Evolutionary conservation across 1,140 invertebrate genomes (phyloP).

Genomic region (Leptonema lineaticorne): DNA sequence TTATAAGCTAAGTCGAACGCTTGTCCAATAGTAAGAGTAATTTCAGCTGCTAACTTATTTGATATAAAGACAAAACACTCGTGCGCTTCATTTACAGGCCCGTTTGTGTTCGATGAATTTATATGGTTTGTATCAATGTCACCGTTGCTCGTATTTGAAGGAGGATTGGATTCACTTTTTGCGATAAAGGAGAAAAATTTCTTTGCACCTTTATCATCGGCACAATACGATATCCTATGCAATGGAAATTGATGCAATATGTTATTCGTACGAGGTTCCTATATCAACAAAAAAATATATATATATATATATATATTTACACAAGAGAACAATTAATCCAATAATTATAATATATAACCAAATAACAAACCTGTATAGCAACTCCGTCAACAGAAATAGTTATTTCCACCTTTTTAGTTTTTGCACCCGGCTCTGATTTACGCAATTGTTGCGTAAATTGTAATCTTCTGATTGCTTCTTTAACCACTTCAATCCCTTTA

Average conservation of each 20-base stretch:
- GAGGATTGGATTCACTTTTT: slow-evolving; percentile 72
- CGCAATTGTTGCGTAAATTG: slow-evolving; percentile 92
- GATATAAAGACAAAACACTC: slow-evolving; percentile 96
- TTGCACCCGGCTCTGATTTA: slow-evolving; percentile 86
- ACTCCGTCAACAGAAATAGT: slow-evolving; percentile 95
- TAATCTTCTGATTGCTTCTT: slow-evolving; percentile 91
- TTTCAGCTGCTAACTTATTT: slow-evolving; percentile 94
- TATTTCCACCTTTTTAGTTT: slow-evolving; percentile 91
- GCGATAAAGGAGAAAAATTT: slow-evolving; percentile 96
- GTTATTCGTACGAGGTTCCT: slow-evolving; percentile 66
- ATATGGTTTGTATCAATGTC: slow-evolving; percentile 1
- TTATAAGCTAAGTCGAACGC: slow-evolving; percentile 97
- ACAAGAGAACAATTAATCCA: not conserved
- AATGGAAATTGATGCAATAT: slow-evolving; percentile 93
- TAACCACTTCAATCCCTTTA: slow-evolving; percentile 95
- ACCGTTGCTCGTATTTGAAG: slow-evolving; percentile 39
- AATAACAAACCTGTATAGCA: slow-evolving; percentile 75
- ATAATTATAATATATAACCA: not conserved
- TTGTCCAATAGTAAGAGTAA: slow-evolving; percentile 95
- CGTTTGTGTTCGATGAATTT: slow-evolving; percentile 16
- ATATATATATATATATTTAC: not conserved
- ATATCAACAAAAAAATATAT: slow-evolving; percentile 41
- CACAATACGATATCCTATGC: slow-evolving; percentile 97
- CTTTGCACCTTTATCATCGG: slow-evolving; percentile 96
- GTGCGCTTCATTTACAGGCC: slow-evolving; percentile 68